Conservation (phyloP, 2,888 invertebrate genomes). For the Trimorus sp. region DNA sequence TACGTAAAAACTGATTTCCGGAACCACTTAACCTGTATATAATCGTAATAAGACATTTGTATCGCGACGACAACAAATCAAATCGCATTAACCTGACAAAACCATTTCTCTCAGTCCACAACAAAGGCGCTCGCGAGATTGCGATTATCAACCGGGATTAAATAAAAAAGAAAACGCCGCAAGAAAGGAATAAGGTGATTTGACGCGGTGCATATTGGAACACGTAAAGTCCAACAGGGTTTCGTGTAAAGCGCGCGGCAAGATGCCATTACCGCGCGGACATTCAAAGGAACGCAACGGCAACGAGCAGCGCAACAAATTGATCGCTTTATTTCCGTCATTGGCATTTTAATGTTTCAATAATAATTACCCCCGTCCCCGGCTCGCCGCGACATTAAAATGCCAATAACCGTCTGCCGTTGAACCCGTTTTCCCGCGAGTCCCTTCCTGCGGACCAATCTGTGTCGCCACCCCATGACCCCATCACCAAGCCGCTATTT, state of each 20-base stretch:
- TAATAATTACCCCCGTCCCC: slow-evolving; percentile 39
- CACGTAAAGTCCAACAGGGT: slow-evolving; percentile 58
- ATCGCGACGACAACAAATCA: too few relatives aligned
- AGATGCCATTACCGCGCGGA: slow-evolving; percentile 38
- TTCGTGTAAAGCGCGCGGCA: slow-evolving; percentile 19
- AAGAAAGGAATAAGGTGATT: too few relatives aligned
- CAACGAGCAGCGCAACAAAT: slow-evolving; percentile 50
- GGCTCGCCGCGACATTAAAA: slow-evolving; percentile 53
- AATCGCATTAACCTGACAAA: too few relatives aligned
- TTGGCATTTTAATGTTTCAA: slow-evolving; percentile 63
- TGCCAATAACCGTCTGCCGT: slow-evolving; percentile 63
- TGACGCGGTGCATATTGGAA: slow-evolving; percentile 22
- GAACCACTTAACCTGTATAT: too few relatives aligned
- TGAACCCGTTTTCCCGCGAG: slow-evolving; percentile 57
- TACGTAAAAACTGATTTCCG: too few relatives aligned
- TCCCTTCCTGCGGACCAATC: slow-evolving; percentile 63
- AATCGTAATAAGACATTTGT: too few relatives aligned
- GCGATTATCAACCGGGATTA: too few relatives aligned
- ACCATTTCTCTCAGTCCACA: too few relatives aligned
- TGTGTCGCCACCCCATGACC: slow-evolving; percentile 64
- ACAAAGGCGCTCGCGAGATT: too few relatives aligned
- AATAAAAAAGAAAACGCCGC: too few relatives aligned
- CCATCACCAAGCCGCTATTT: slow-evolving; percentile 66
- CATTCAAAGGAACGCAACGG: slow-evolving; percentile 41
- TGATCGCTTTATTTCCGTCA: slow-evolving; percentile 57